Evolutionary conservation across 1,140 invertebrate genomes (phyloP).

Genomic region (Hestina assimilis): DNA sequence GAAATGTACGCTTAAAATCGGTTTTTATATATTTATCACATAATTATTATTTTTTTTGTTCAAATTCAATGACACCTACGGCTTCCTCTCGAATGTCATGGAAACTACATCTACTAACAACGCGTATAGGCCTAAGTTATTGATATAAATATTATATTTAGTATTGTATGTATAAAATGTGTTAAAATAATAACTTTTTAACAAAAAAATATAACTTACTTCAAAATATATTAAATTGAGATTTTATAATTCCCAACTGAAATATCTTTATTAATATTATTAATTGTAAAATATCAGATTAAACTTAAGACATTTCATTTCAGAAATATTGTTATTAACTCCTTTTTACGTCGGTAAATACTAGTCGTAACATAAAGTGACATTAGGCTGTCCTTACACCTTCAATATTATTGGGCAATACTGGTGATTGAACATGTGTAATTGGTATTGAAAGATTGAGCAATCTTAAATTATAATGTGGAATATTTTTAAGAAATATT

Average conservation of each 20-base stretch:
- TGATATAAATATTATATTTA: constrained; percentile 25
- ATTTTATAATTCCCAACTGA: constrained; percentile 9
- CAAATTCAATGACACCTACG: constrained; percentile 32
- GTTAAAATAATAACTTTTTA: constrained; percentile 25
- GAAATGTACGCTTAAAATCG: constrained; percentile 31
- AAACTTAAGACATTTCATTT: neutral
- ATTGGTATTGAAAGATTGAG: too few species aligned
- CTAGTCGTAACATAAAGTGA: too few species aligned
- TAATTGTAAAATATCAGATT: neutral
- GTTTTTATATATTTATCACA: constrained; percentile 37
- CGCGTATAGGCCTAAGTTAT: constrained; percentile 29
- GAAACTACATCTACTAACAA: constrained; percentile 25
- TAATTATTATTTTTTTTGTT: constrained; percentile 32
- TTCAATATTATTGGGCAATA: too few species aligned
- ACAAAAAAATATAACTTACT: constrained; percentile 21
- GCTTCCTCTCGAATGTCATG: constrained; percentile 23
- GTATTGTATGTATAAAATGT: constrained; percentile 23
- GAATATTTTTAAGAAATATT: too few species aligned
- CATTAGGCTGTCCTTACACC: too few species aligned
- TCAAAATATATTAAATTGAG: constrained; percentile 20
- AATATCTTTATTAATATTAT: neutral
- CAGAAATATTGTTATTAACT: neutral
- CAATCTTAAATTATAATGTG: too few species aligned
- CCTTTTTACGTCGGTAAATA: neutral
- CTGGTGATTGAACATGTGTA: too few species aligned